Percentiles rank a stretch among this genome's conserved stretches.
Conservation (phyloP, 1,140 invertebrate species). For the Dendrolimus kikuchii region DNA sequence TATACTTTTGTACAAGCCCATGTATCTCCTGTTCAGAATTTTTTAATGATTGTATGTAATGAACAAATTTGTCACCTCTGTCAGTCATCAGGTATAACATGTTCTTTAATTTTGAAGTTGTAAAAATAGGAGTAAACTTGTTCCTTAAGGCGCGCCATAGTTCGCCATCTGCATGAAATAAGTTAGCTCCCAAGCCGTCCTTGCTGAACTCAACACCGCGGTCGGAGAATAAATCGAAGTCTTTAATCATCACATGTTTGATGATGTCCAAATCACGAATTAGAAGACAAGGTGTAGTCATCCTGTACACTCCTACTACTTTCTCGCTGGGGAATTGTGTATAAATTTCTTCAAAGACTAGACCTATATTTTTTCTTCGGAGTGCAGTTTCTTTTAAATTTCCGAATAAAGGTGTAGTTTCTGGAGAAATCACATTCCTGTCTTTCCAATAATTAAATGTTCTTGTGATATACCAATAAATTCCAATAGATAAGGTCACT, state of each 20-base stretch:
- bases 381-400: conserved; percentile 13
- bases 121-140: conserved; percentile 73
- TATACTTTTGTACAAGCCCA: conserved; percentile 46
- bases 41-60: conserved; percentile 20
- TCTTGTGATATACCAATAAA: conserved; percentile 15
- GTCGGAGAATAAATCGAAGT: conserved; percentile 71
- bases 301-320: conserved; percentile 29
- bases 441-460: conserved; percentile 20
- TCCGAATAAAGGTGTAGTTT: conserved; percentile 17
- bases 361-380: conserved; percentile 6
- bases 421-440: conserved; percentile 15
- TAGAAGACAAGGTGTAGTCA: conserved; percentile 56
- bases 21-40: conserved; percentile 42
- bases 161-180: conserved; percentile 58
- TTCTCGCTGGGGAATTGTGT: conserved; percentile 17
- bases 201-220: conserved; percentile 57
- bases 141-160: conserved; percentile 71
- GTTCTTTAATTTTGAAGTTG: conserved; percentile 51
- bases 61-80: conserved; percentile 37
- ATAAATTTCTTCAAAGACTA: conserved; percentile 16
- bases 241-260: conserved; percentile 73
- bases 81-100: conserved; percentile 61
- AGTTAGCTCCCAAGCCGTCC: conserved; percentile 61
- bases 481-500: not conserved
- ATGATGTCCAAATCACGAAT: conserved; percentile 73